Evolutionary conservation across 2,888 invertebrate genomes (phyloP).

Genomic region (Galerucella nymphaeae): DNA sequence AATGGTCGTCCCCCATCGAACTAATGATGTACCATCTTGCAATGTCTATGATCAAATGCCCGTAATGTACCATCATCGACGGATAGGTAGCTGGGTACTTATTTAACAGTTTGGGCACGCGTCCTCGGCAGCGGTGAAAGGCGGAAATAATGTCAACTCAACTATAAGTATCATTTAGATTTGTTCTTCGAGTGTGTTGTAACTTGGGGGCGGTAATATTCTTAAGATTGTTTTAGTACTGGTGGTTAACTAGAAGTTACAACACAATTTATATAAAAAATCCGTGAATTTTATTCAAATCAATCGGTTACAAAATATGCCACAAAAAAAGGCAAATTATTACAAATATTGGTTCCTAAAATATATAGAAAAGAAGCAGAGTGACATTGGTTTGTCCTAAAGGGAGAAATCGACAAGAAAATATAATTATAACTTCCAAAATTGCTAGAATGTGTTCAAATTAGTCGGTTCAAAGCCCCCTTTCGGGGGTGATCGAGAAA

Average conservation of each 20-base stretch:
- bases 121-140: conserved; percentile 53
- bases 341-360: too few species aligned
- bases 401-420: too few species aligned
- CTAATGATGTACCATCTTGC: conserved; percentile 53
- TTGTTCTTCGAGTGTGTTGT: conserved; percentile 21
- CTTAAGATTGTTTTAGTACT: conserved; percentile 17
- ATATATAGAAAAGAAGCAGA: too few species aligned
- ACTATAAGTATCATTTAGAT: conserved; percentile 28
- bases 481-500: too few species aligned
- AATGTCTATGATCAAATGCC: conserved; percentile 52
- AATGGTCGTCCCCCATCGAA: conserved; percentile 27
- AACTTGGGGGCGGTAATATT: conserved; percentile 20
- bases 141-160: conserved; percentile 51
- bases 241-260: not conserved
- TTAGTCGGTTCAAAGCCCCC: too few species aligned
- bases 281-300: too few species aligned
- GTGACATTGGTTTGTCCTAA: too few species aligned
- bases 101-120: conserved; percentile 49
- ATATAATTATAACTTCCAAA: too few species aligned
- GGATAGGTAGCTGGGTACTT: conserved; percentile 26
- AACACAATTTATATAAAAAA: too few species aligned
- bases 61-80: conserved; percentile 47
- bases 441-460: too few species aligned
- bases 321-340: too few species aligned
- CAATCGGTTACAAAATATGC: too few species aligned